Percentiles rank a stretch among this genome's conserved stretches.
These are phyloP conservation scores for Parauchenoglanis ngamensis DNA, from an alignment of 2,797 vertebrate genomes.

Conservation along the genomic window DNA sequence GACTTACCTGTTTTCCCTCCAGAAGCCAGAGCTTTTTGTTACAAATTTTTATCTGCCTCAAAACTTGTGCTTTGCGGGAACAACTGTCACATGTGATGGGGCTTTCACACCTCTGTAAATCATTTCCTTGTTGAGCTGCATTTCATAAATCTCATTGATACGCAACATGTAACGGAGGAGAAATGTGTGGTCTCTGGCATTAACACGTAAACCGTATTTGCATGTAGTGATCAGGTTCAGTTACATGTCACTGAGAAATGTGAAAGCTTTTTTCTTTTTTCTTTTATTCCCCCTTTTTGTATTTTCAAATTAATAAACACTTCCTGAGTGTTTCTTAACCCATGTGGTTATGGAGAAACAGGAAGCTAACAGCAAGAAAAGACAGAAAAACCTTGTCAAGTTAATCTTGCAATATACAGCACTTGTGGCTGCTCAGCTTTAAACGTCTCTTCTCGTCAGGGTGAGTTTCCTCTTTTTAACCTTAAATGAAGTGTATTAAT, in stretches of 20 bases:
- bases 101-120: slow-evolving; percentile 10
- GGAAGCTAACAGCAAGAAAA: slow-evolving; percentile 29
- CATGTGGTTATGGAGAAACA: slow-evolving; percentile 39
- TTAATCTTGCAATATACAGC: background rate
- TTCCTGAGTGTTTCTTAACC: slow-evolving; percentile 32
- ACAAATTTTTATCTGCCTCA: background rate
- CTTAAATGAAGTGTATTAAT: background rate
- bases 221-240: background rate
- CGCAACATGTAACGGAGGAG: background rate
- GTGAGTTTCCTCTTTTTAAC: slow-evolving; percentile 20
- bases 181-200: background rate
- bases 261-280: background rate
- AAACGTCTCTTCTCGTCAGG: background rate
- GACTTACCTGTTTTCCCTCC: slow-evolving; percentile 21
- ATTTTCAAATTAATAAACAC: background rate
- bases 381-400: background rate
- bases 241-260: background rate
- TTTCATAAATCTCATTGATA: slow-evolving; percentile 5
- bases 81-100: background rate
- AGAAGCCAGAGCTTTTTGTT: background rate
- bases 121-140: slow-evolving; percentile 10
- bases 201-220: background rate
- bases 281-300: too few relatives aligned
- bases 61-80: background rate
- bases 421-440: background rate